Conservation (phyloP, 2,797 vertebrate species). For the Oreochromis grahami region DNA sequence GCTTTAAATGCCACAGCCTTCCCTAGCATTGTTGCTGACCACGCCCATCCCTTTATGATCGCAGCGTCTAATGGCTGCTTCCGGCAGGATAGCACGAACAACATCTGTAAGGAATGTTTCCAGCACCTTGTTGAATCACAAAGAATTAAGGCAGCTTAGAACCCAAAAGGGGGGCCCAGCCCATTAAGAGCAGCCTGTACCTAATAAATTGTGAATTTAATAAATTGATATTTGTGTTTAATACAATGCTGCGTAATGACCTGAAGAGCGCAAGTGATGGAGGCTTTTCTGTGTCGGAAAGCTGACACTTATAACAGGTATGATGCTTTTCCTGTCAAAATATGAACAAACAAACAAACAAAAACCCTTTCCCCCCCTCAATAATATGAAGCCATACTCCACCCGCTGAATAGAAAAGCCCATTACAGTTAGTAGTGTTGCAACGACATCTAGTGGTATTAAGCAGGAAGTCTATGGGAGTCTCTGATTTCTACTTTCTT, state of each 20-base stretch:
- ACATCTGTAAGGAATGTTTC: not conserved
- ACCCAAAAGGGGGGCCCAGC: not conserved
- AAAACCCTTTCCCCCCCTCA: accelerated
- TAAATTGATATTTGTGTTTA: not conserved
- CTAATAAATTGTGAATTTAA: not conserved
- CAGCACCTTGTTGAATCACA: not conserved
- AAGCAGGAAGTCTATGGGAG: not conserved
- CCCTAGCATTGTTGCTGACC: not conserved
- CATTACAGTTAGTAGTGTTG: not conserved
- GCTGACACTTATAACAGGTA: not conserved
- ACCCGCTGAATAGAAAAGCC: not conserved
- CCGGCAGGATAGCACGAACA: not conserved
- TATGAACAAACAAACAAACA: not conserved
- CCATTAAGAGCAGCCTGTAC: not conserved
- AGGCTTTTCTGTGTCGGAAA: not conserved
- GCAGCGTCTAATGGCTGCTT: not conserved
- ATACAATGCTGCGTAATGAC: not conserved
- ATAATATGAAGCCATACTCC: not conserved
- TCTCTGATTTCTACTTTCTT: not conserved
- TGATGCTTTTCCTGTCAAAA: not conserved
- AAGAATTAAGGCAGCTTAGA: not conserved
- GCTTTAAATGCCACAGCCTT: not conserved
- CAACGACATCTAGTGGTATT: conserved; percentile 37
- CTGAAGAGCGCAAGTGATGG: not conserved
- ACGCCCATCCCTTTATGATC: not conserved